Base-by-base conservation (phyloP, 2,888 invertebrate species). In the Tachystola acroxantha region DNA sequence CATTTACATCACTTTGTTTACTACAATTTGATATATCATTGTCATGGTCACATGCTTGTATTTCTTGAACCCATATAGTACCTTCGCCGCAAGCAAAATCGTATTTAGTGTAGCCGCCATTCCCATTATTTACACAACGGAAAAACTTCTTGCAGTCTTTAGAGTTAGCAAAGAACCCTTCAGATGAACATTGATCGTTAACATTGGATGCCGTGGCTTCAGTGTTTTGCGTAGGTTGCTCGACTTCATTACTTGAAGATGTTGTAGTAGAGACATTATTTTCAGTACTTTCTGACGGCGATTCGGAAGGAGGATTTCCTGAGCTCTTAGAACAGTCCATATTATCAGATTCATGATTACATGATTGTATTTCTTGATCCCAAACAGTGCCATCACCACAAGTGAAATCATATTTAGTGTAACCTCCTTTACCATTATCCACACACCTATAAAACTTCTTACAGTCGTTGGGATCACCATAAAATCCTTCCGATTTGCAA, bases 391-490 rank as follows among this genome's bases (percentile, higher is more conserved):
- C 93, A 24, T 90, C 88, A 0, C 90, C 91, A 63, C 94, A 94
- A 10, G 77, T 76, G 58, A 93, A 94, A 35, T 92, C 90, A 59
- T 92, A 91, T 72, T 88, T 90, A 36, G 75, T 89, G 51, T 80
- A 92, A 9, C 88, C 81, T 39, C 89, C 89, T 28, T 85, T 73
- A 1, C 89, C 90, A 56, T 89, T 82, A 36, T 81, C 77, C 11
- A 93, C 93, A 69, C 94, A 94, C 47, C 93, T 86, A 61, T 92
- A 92, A 75, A 94, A 94, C 61, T 91, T 92, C 36, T 84, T 89
- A 57, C 94, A 94, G 59, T 93, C 88, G 32, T 80, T 74, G 13
- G 88, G 76, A 69, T 94, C 89, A 10, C 90, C 89, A 63, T 90
- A 88, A 71, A 92, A 94, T 33, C 94, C 94, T 67, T 91, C 91